phyloP scores from a whole-genome alignment of 2,888 invertebrate species.

The Dione juno region DNA sequence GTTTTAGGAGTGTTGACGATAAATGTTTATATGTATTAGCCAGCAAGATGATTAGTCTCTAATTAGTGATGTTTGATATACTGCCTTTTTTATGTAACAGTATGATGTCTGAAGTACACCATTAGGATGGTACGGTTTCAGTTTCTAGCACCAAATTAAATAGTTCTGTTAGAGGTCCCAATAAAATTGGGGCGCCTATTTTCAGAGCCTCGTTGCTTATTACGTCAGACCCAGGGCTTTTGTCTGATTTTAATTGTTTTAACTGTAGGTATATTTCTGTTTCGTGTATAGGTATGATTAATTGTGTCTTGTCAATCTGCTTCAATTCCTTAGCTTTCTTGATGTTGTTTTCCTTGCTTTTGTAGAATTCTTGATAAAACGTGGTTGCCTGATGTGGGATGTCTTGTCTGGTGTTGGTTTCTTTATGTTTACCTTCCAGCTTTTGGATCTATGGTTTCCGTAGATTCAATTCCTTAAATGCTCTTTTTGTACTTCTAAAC shows the following conservation, averaged over 20 bases:
- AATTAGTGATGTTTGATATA: no score
- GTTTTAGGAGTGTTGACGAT: no score
- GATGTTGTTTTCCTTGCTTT: background rate
- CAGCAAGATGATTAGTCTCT: no score
- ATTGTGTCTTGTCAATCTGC: background rate
- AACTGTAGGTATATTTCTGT: slow-evolving; percentile 20
- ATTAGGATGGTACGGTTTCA: background rate
- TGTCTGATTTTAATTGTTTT: slow-evolving; percentile 27
- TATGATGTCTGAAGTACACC: no score
- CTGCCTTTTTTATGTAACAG: no score
- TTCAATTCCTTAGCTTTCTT: background rate
- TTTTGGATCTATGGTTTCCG: slow-evolving; percentile 37
- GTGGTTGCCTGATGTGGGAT: background rate
- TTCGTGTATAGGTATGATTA: slow-evolving; percentile 13
- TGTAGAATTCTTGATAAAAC: background rate
- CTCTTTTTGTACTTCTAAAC: no score
- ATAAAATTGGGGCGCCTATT: background rate
- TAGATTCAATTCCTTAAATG: no score
- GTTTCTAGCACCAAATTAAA: background rate
- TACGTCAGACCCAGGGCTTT: slow-evolving; percentile 18
- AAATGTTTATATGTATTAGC: no score
- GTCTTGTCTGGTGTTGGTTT: slow-evolving; percentile 16
- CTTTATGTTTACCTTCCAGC: background rate
- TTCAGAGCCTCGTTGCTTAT: background rate
- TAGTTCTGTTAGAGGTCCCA: background rate